Base-by-base conservation (phyloP, 2,113 vertebrate species). In the Pelecanus crispus region DNA sequence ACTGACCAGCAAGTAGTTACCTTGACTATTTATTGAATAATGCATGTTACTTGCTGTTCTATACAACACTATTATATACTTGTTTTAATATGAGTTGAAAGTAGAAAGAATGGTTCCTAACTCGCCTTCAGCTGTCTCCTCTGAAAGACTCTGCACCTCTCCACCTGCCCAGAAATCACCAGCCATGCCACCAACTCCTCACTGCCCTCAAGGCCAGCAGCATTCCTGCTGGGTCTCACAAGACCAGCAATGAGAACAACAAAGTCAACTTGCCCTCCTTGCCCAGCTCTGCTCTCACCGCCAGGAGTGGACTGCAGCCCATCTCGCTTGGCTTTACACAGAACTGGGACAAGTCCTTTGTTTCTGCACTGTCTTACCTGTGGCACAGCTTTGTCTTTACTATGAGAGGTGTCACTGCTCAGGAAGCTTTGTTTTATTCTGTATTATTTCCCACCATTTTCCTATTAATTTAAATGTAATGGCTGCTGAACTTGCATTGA, bases 251-350 rank as follows among this genome's bases (percentile, higher is more conserved):
- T 2, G 17, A 80, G 40, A 70, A 42, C 61, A 70, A 34, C 0
- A 0, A 49, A 38, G 29, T 25, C 36, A 86, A 10, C 16, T 3
- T 12, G 47, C 11, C 24, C 12, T 58, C 55, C 40, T 59, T 42
- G 15, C 49, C 14, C 6, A 47, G 53, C 26, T 72, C n/a, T 42
- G 31, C 22, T 58, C 13, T 66, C 2, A 1, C 17, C 45, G 32
- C 25, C 55, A 36, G 63, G 14, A 50, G 42, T 10, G 16, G 44
- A 26, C 26, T 53, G 63, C 40, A 78, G 81, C n/a, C 18, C 53
- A 34, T 19, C 63, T 26, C 2, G 2, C 13, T 65, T 0, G 2
- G 40, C 11, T 26, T 24, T 50, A 25, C 12, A 11, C 1, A 13
- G 24, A 68, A 15, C 36, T 42, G 59, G 61, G 45, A 79, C 70